phyloP scores from a whole-genome alignment of 2,113 vertebrate species.

The Mustela nigripes region DNA sequence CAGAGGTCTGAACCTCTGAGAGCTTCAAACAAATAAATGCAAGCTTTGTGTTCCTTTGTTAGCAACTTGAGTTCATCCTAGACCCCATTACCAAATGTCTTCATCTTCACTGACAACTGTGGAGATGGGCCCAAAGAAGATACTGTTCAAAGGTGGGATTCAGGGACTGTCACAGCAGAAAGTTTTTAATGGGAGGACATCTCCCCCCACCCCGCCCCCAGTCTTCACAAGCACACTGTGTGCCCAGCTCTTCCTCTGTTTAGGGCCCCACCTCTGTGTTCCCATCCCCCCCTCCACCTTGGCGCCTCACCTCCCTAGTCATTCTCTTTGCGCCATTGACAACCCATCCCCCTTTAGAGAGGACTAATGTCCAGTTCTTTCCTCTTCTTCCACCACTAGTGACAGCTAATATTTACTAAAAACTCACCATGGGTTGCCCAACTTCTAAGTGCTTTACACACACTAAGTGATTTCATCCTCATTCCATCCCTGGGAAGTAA shows the following conservation, averaged over 20 bases:
- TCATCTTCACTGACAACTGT: not conserved
- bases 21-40: not conserved
- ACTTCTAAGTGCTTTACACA: not conserved
- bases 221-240: not conserved
- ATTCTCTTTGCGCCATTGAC: not conserved
- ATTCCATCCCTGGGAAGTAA: not conserved
- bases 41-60: not conserved
- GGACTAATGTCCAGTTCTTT: not conserved
- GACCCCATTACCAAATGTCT: not conserved
- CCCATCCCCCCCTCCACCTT: fast-evolving
- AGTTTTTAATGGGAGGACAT: not conserved
- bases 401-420: not conserved
- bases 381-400: not conserved
- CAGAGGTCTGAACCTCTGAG: not conserved
- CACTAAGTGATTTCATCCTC: not conserved
- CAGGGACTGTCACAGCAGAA: not conserved
- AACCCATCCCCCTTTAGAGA: not conserved
- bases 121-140: not conserved
- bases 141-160: not conserved
- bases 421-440: not conserved
- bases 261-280: no score
- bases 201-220: not conserved
- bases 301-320: not conserved
- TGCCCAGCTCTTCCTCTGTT: not conserved
- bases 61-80: not conserved